Percentiles rank a stretch among this genome's conserved stretches.
phyloP scores from a whole-genome alignment of 2,113 vertebrate species.

The Dunckerocampus dactyliophorus region DNA sequence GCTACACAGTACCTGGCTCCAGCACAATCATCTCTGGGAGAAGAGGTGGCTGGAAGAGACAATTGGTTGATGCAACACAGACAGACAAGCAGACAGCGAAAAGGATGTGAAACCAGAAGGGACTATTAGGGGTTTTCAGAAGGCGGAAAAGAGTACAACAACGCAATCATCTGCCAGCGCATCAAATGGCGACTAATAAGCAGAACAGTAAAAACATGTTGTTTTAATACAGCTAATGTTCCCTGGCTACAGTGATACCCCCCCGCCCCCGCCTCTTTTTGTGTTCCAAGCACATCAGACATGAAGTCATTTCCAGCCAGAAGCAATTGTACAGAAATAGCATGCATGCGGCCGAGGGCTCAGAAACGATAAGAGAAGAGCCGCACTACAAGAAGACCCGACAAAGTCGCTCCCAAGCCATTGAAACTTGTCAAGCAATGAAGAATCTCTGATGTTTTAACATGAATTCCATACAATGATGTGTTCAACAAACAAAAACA shows the following conservation, averaged over 20 bases:
- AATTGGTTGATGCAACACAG: not conserved
- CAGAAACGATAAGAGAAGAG: constrained; percentile 61
- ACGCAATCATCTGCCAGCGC: not conserved
- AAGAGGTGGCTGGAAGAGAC: not conserved
- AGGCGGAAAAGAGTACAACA: not conserved
- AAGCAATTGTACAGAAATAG: constrained; percentile 64
- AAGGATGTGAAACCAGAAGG: constrained; percentile 14
- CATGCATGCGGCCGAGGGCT: constrained; percentile 64
- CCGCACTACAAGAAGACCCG: constrained; percentile 47
- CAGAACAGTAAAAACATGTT: constrained; percentile 8
- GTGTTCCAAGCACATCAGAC: constrained; percentile 59
- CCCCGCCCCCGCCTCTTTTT: not conserved
- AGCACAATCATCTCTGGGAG: constrained; percentile 9
- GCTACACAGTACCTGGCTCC: constrained; percentile 55
- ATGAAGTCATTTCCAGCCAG: constrained; percentile 64
- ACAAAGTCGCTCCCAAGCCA: constrained; percentile 1
- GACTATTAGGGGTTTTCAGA: not conserved
- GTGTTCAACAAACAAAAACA: too few relatives aligned
- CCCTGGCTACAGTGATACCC: constrained; percentile 16
- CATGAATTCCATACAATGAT: too few relatives aligned
- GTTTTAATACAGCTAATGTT: constrained; percentile 29
- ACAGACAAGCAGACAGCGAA: not conserved
- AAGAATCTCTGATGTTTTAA: too few relatives aligned
- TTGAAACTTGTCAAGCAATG: not conserved
- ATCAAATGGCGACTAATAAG: constrained; percentile 10